Conservation (phyloP, 2,113 vertebrate genomes). For the Chaetura pelagica region DNA sequence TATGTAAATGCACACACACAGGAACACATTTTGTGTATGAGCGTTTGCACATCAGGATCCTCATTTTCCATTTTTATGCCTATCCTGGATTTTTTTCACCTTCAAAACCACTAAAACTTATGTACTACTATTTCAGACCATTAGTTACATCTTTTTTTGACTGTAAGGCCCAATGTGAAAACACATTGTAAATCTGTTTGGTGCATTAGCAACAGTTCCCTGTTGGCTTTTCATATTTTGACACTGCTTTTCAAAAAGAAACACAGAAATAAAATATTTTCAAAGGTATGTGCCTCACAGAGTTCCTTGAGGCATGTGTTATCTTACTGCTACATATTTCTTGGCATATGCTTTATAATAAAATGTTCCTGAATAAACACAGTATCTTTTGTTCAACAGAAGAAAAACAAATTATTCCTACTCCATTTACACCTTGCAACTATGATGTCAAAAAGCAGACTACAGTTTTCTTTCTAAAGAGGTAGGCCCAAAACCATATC, state of each 20-base stretch:
- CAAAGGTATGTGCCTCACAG: background rate
- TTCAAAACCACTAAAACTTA: background rate
- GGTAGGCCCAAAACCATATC: background rate
- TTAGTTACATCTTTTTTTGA: background rate
- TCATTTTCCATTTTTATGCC: background rate
- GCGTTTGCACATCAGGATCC: background rate
- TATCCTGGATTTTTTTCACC: background rate
- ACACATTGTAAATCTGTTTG: background rate
- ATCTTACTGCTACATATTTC: conserved; percentile 23
- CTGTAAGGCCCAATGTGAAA: background rate
- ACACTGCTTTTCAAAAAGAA: background rate
- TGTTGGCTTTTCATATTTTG: background rate
- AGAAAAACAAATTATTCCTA: conserved; percentile 25
- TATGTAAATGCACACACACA: accelerated
- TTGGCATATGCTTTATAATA: background rate
- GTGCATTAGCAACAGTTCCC: background rate
- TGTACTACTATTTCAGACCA: background rate
- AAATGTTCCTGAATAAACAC: background rate
- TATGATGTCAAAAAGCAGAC: background rate
- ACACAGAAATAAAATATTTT: conserved; percentile 39
- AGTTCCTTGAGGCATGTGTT: conserved; percentile 21
- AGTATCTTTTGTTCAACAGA: conserved; percentile 11
- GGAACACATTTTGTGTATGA: background rate
- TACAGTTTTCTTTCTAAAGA: background rate
- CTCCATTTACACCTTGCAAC: background rate